Percentiles rank a stretch among this genome's conserved stretches.
phyloP scores from a whole-genome alignment of 2,113 vertebrate genomes.

The Hippocampus abdominalis region DNA sequence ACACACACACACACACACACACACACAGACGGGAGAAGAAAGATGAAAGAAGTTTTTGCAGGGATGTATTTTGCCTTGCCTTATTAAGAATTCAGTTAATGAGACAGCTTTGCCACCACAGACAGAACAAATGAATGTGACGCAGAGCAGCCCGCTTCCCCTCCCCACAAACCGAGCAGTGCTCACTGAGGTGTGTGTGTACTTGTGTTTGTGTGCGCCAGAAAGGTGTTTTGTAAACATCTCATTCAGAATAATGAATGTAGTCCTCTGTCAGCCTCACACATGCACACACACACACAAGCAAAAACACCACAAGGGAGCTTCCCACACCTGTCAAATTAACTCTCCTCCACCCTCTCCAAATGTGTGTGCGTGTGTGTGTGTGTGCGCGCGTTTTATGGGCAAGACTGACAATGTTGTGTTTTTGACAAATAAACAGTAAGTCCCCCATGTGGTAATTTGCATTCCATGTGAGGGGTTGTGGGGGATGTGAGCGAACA shows the following conservation, averaged over 20 bases:
- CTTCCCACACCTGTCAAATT: conserved; percentile 62
- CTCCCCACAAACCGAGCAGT: conserved; percentile 42
- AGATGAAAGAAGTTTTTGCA: conserved; percentile 66
- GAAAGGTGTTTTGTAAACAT: conserved; percentile 78
- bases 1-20: conserved; percentile 16
- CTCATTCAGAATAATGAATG: conserved; percentile 77
- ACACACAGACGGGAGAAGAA: conserved; percentile 11
- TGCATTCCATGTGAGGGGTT: conserved; percentile 48
- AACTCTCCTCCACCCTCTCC: conserved; percentile 50
- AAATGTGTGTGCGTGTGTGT: conserved; percentile 16
- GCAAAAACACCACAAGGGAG: conserved; percentile 51
- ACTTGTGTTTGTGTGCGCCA: conserved; percentile 42
- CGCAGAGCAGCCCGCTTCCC: conserved; percentile 50
- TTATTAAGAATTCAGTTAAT: conserved; percentile 75
- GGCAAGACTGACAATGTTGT: conserved; percentile 16
- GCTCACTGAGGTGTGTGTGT: conserved; percentile 38
- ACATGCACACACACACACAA: conserved; percentile 13
- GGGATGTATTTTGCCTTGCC: conserved; percentile 57
- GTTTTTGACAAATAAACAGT: conserved; percentile 68
- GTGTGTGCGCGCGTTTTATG: conserved; percentile 4
- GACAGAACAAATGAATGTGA: conserved; percentile 68
- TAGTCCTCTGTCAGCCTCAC: conserved; percentile 61
- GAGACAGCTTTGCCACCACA: conserved; percentile 73
- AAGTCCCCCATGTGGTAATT: conserved; percentile 64
- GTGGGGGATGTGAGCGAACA: conserved; percentile 17